A percentile compares a stretch with the other conserved stretches of the same genome.
These are phyloP conservation scores for Onychomys torridus DNA, from an alignment of 2,797 vertebrate species.

Conservation along the genomic window DNA sequence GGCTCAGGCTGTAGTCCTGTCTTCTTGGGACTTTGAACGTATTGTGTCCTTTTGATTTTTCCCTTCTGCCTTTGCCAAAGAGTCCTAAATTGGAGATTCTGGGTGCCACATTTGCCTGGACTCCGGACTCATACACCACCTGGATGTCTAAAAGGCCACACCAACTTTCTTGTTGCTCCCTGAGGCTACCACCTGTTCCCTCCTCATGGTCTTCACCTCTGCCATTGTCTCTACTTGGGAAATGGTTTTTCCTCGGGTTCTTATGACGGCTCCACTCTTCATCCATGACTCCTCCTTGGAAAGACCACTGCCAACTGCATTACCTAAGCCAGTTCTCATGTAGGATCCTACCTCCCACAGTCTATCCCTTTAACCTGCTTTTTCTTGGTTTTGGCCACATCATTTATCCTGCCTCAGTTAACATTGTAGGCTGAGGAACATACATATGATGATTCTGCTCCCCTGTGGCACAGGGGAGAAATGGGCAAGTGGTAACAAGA, in stretches of 20 bases:
- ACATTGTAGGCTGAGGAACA: neutral
- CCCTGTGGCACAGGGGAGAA: neutral
- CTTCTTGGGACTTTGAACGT: neutral
- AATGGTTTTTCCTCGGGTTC: neutral
- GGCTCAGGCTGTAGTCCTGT: neutral
- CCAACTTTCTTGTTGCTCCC: neutral
- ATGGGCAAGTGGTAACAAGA: accelerated
- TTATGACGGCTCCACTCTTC: neutral
- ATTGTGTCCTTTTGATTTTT: neutral
- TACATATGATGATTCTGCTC: neutral
- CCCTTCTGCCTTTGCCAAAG: neutral
- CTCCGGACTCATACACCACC: neutral
- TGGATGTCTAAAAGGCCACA: neutral
- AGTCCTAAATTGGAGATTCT: neutral
- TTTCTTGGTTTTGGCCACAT: neutral
- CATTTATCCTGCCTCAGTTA: neutral
- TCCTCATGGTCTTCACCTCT: neutral
- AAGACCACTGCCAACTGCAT: neutral
- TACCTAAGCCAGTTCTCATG: neutral
- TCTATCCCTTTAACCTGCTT: neutral
- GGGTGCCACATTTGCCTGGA: neutral
- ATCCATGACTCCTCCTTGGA: neutral
- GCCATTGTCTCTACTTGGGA: neutral
- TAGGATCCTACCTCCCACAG: too few species aligned
- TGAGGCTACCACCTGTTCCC: neutral